phyloP scores from a whole-genome alignment of 1,140 invertebrate genomes.

The Drosophila ananassae region DNA sequence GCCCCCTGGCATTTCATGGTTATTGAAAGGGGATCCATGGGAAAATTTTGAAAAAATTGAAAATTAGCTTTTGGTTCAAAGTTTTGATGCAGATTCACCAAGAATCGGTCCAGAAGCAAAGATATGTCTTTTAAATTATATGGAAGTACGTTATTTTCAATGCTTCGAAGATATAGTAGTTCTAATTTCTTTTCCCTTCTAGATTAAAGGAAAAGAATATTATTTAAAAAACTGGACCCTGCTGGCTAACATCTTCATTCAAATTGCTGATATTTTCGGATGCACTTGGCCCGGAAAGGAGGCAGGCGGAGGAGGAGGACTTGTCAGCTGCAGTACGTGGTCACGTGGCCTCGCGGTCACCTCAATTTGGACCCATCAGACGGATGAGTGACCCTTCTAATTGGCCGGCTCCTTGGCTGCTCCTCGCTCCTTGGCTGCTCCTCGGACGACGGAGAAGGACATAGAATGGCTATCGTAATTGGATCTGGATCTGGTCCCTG shows the following conservation, averaged over 20 bases:
- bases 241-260: slow-evolving; percentile 27
- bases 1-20: background rate
- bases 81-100: no score
- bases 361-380: slow-evolving; percentile 71
- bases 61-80: background rate
- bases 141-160: no score
- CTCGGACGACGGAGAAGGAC: background rate
- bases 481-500: slow-evolving; percentile 37
- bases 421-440: background rate
- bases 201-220: background rate
- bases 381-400: slow-evolving; percentile 71
- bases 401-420: slow-evolving; percentile 33
- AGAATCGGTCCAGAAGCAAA: no score
- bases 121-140: no score
- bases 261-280: background rate
- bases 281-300: background rate
- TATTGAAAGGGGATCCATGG: background rate
- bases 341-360: slow-evolving; percentile 46
- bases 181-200: background rate
- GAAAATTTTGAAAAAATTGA: background rate
- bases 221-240: background rate
- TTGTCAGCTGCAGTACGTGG: slow-evolving; percentile 57
- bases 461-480: slow-evolving; percentile 56
- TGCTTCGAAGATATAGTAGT: no score
- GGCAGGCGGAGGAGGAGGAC: background rate